Evolutionary conservation across 2,113 vertebrate species (phyloP).

Genomic region (Condylura cristata): DNA sequence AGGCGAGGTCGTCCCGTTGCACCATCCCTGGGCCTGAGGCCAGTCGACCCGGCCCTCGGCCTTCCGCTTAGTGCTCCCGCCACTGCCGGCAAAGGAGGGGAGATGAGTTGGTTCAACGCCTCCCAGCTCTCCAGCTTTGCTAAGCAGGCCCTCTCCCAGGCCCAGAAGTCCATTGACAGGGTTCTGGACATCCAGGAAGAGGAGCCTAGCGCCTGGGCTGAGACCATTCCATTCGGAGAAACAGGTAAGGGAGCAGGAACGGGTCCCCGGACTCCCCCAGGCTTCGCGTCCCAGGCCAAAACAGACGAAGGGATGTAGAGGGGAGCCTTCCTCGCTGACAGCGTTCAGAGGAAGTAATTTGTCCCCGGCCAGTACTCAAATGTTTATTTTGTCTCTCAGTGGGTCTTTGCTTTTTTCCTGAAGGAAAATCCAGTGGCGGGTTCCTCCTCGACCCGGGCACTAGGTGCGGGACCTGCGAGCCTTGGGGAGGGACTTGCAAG

Average conservation of each 20-base stretch:
- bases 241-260: constrained; percentile 85
- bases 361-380: neutral
- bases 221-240: constrained; percentile 86
- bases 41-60: neutral
- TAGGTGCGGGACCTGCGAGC: neutral
- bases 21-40: neutral
- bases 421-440: neutral
- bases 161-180: constrained; percentile 98
- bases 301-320: neutral
- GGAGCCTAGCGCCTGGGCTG: constrained; percentile 90
- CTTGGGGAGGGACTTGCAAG: no score
- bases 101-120: constrained; percentile 99
- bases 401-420: neutral
- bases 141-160: constrained; percentile 97
- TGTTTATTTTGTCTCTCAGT: neutral
- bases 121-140: constrained; percentile 97
- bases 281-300: neutral
- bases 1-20: neutral
- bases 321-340: neutral
- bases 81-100: neutral
- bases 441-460: neutral
- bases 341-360: no score
- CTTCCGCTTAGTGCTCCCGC: neutral
- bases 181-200: constrained; percentile 98
- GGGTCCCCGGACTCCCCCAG: neutral